Conservation (phyloP, 1,140 invertebrate species). For the Drosophila repleta region DNA sequence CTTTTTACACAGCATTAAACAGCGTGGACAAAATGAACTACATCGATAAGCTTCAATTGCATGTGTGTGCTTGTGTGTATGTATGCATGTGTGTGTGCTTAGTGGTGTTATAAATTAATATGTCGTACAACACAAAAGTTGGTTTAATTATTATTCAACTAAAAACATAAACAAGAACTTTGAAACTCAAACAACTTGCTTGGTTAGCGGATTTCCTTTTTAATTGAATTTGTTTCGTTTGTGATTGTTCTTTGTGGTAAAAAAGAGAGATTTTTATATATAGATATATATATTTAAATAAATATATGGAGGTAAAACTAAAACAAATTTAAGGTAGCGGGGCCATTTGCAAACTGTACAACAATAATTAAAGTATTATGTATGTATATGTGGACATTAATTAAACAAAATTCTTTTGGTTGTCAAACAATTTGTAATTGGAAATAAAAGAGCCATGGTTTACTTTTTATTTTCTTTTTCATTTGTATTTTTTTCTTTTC, state of each 20-base stretch:
- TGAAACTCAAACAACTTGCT: constrained; percentile 70
- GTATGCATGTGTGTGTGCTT: constrained; percentile 53
- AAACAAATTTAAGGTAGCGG: constrained; percentile 83
- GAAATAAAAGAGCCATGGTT: constrained; percentile 57
- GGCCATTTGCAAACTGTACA: constrained; percentile 82
- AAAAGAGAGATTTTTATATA: constrained; percentile 22
- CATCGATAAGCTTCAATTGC: constrained; percentile 67
- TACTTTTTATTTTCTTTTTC: constrained; percentile 6
- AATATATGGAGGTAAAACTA: constrained; percentile 54
- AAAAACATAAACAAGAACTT: constrained; percentile 60
- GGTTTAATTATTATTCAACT: constrained; percentile 56
- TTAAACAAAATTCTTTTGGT: constrained; percentile 76
- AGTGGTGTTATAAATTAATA: constrained; percentile 77
- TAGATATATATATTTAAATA: constrained; percentile 13
- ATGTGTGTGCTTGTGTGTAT: constrained; percentile 39
- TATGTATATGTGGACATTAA: constrained; percentile 27
- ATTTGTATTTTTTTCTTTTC: constrained; percentile 23
- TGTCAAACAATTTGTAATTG: constrained; percentile 68
- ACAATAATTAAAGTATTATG: constrained; percentile 63
- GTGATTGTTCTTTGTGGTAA: constrained; percentile 28
- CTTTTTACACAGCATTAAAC: constrained; percentile 59
- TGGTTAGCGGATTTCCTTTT: constrained; percentile 42
- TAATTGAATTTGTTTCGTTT: constrained; percentile 20
- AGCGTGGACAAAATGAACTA: constrained; percentile 66
- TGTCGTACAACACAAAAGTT: constrained; percentile 73